These are phyloP conservation scores for Ichneumoninae sp. DNA, from an alignment of 2,888 invertebrate genomes.

Conservation along the genomic window DNA sequence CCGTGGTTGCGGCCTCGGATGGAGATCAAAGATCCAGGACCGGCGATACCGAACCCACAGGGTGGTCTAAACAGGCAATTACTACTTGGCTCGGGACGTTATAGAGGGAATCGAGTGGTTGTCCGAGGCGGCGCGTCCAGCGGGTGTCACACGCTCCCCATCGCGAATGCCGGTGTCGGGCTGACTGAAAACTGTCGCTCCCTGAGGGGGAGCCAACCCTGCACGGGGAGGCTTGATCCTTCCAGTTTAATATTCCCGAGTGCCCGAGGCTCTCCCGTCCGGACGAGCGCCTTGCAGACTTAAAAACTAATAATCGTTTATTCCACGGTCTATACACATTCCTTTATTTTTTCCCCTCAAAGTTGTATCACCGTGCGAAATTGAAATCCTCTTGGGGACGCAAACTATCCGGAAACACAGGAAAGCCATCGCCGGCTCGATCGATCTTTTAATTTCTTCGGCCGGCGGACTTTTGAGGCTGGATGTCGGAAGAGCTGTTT, in stretches of 20 bases:
- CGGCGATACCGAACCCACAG: slow-evolving; percentile 60
- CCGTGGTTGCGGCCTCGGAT: slow-evolving; percentile 23
- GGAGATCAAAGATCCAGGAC: slow-evolving; percentile 66
- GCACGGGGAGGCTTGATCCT: slow-evolving; percentile 12
- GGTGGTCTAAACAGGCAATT: slow-evolving; percentile 71
- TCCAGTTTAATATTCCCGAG: slow-evolving; percentile 10
- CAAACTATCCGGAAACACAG: slow-evolving; percentile 52
- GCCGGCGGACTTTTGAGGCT: not conserved
- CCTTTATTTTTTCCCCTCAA: not conserved
- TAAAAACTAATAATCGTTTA: slow-evolving; percentile 8
- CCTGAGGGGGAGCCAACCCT: not conserved
- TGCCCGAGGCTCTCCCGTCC: not conserved
- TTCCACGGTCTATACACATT: not conserved
- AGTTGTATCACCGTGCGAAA: not conserved
- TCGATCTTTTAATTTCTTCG: slow-evolving; percentile 66
- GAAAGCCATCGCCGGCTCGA: slow-evolving; percentile 61
- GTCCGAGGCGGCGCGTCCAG: slow-evolving; percentile 22
- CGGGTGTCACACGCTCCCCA: not conserved
- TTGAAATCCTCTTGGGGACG: slow-evolving; percentile 47
- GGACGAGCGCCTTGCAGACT: not conserved
- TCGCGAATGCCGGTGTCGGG: not conserved
- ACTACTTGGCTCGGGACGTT: slow-evolving; percentile 64
- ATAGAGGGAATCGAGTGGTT: slow-evolving; percentile 54
- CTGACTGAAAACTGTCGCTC: not conserved
- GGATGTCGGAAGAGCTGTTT: slow-evolving; percentile 19